phyloP scores from a whole-genome alignment of 2,888 invertebrate species.

The Lampropteryx suffumata region DNA sequence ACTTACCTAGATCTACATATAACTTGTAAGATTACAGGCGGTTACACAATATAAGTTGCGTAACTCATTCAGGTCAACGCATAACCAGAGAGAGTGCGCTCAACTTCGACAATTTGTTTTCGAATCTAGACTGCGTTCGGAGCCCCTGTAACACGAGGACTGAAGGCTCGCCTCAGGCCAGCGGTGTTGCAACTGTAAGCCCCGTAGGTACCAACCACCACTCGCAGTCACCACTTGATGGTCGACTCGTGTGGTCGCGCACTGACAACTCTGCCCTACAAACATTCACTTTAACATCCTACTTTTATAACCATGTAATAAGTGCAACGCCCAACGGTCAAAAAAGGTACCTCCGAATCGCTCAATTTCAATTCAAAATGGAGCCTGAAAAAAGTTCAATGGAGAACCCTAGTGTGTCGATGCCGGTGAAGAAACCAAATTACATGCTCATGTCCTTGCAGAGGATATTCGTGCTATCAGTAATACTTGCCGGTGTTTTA shows the following conservation, averaged over 20 bases:
- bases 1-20: background rate
- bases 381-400: constrained; percentile 58
- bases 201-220: constrained; percentile 28
- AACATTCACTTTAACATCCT: constrained; percentile 13
- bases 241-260: constrained; percentile 70
- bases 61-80: constrained; percentile 29
- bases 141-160: constrained; percentile 33
- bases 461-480: constrained; percentile 85
- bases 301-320: constrained; percentile 21
- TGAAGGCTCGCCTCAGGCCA: constrained; percentile 41
- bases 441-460: constrained; percentile 84
- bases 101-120: constrained; percentile 62
- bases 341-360: constrained; percentile 13
- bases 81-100: constrained; percentile 66
- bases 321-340: constrained; percentile 14
- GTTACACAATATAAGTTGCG: constrained; percentile 57
- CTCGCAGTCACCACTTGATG: constrained; percentile 59
- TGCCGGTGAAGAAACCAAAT: constrained; percentile 67
- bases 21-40: constrained; percentile 33
- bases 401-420: constrained; percentile 42
- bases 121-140: constrained; percentile 54
- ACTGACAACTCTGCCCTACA: constrained; percentile 33
- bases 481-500: constrained; percentile 85
- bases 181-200: constrained; percentile 48
- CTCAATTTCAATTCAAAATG: constrained; percentile 38